phyloP scores from a whole-genome alignment of 37 sponge, comb jelly and placozoan genomes.

The Spongilla lacustris region DNA sequence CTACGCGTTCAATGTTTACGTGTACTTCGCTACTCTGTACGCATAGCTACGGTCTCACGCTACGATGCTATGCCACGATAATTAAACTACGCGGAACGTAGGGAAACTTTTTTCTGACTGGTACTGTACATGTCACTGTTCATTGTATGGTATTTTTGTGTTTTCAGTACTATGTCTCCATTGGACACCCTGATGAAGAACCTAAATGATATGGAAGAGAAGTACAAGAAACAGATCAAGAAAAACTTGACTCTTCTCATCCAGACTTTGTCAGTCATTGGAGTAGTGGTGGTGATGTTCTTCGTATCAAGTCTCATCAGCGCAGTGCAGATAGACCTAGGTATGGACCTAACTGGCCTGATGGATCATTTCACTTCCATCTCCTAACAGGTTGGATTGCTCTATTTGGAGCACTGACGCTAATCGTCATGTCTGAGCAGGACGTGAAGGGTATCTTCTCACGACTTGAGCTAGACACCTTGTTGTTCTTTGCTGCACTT shows the following conservation, averaged over 20 bases:
- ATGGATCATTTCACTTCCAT: not conserved
- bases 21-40: too few relatives aligned
- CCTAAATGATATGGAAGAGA: not conserved
- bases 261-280: not conserved
- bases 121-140: too few relatives aligned
- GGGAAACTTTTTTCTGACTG: too few relatives aligned
- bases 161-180: too few relatives aligned
- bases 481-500: constrained; percentile 96
- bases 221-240: not conserved
- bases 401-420: constrained; percentile 78
- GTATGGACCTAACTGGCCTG: not conserved
- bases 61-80: too few relatives aligned
- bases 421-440: constrained; percentile 79
- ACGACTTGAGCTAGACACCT: constrained; percentile 96
- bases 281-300: not conserved
- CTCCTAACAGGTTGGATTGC: constrained; percentile 84
- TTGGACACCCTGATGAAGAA: not conserved
- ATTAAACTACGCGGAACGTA: too few relatives aligned
- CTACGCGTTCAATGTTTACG: too few relatives aligned
- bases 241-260: not conserved
- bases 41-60: too few relatives aligned
- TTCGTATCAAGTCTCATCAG: not conserved
- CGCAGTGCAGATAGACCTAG: not conserved
- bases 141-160: too few relatives aligned
- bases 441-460: constrained; percentile 87